Percentiles rank a stretch among this genome's conserved stretches.
Evolutionary conservation across 2,888 invertebrate species (phyloP).

Genomic region (Tachystola acroxantha): DNA sequence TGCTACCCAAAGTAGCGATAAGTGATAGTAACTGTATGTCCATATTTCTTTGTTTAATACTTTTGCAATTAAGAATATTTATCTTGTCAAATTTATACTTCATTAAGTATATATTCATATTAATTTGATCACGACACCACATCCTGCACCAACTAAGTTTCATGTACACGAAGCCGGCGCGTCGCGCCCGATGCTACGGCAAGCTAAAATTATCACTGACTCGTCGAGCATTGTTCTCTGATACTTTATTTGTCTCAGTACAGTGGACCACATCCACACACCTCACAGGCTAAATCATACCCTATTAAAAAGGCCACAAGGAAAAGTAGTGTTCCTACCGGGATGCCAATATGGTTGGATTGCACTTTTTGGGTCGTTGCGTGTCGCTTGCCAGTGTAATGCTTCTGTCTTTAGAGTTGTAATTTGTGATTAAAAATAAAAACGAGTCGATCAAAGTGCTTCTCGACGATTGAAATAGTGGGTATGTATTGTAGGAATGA

Average conservation of each 20-base stretch:
- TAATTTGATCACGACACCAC: no score
- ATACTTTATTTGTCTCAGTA: conserved; percentile 66
- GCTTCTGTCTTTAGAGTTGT: conserved; percentile 40
- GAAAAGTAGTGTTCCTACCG: conserved; percentile 15
- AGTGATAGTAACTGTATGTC: no score
- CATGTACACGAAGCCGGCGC: conserved; percentile 29
- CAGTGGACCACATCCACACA: conserved; percentile 5
- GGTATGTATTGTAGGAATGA: background rate
- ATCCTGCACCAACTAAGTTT: background rate
- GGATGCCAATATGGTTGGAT: conserved; percentile 25
- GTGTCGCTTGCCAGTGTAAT: conserved; percentile 57
- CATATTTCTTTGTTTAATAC: no score
- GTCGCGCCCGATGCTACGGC: conserved; percentile 49
- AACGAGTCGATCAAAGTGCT: conserved; percentile 18
- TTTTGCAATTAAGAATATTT: no score
- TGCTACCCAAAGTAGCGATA: no score
- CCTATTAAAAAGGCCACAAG: background rate
- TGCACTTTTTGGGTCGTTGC: conserved; percentile 57
- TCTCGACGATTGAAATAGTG: background rate
- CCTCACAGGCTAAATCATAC: background rate
- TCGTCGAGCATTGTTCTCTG: conserved; percentile 69
- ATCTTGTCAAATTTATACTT: no score
- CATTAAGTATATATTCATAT: no score
- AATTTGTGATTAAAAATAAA: conserved; percentile 62
- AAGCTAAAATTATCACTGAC: conserved; percentile 73